These are phyloP conservation scores for Kradibia gibbosae DNA, from an alignment of 1,140 invertebrate genomes.

Conservation along the genomic window DNA sequence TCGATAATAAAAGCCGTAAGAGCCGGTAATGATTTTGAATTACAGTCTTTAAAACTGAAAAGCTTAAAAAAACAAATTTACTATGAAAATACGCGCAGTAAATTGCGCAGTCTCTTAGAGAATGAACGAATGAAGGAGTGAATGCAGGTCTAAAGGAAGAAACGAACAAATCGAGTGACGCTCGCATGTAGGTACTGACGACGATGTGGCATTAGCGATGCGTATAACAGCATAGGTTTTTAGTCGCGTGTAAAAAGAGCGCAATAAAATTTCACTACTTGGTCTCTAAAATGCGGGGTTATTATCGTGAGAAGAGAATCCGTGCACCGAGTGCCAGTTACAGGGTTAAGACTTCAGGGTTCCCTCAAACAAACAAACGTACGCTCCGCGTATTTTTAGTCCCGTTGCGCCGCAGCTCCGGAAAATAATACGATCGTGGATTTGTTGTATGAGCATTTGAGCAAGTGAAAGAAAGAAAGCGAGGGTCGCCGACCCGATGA, in stretches of 20 bases:
- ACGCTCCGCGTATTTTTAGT: constrained; percentile 38
- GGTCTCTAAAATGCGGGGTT: constrained; percentile 23
- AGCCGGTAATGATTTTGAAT: constrained; percentile 22
- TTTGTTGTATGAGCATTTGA: neutral
- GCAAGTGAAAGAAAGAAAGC: constrained; percentile 18
- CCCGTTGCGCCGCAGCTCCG: neutral
- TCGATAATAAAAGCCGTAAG: neutral
- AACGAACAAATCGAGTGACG: neutral
- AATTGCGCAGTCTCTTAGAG: neutral
- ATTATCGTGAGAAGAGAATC: constrained; percentile 37
- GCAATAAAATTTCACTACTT: constrained; percentile 21
- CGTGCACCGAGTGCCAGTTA: neutral
- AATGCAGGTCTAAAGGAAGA: neutral
- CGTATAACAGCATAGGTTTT: constrained; percentile 11
- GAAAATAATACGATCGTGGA: constrained; percentile 47
- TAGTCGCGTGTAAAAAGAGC: constrained; percentile 22
- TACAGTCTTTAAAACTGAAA: constrained; percentile 13
- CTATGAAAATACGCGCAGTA: neutral
- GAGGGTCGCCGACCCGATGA: constrained; percentile 62
- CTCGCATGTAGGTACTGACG: neutral
- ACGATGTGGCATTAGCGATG: neutral
- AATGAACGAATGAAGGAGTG: neutral
- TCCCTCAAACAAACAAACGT: constrained; percentile 36
- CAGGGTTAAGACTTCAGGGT: constrained; percentile 30
- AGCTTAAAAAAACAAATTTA: neutral